Conservation (phyloP, 2,113 vertebrate genomes). For the Pseudolaguvia tuberculata region DNA sequence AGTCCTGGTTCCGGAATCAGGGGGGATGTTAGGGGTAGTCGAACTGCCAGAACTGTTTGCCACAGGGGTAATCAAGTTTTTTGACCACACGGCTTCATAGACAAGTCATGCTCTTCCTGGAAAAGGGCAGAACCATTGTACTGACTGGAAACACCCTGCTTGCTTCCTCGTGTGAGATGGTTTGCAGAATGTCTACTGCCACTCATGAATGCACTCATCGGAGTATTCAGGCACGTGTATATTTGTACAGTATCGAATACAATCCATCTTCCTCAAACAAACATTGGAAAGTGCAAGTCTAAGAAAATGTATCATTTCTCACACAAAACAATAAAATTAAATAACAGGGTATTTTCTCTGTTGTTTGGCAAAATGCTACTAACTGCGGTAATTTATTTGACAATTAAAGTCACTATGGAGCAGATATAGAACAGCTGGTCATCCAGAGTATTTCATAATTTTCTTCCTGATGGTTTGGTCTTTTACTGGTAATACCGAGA, state of each 20-base stretch:
- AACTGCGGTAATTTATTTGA: too few species aligned
- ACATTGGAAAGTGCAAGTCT: too few species aligned
- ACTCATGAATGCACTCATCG: not conserved
- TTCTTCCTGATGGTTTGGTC: too few species aligned
- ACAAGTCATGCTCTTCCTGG: constrained; percentile 52
- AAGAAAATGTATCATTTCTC: too few species aligned
- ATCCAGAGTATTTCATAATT: too few species aligned
- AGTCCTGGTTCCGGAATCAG: not conserved
- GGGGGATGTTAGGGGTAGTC: not conserved
- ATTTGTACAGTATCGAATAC: too few species aligned
- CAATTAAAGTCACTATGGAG: too few species aligned
- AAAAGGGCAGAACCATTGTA: constrained; percentile 52
- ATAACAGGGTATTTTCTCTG: not conserved
- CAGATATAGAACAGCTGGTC: too few species aligned
- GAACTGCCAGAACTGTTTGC: not conserved
- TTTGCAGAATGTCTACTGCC: not conserved
- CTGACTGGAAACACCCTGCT: constrained; percentile 42
- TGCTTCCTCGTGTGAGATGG: constrained; percentile 43
- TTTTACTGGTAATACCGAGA: too few species aligned
- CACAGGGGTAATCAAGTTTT: constrained; percentile 50
- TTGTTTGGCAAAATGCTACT: not conserved
- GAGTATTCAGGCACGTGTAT: too few species aligned
- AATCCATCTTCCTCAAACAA: too few species aligned
- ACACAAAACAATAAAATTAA: too few species aligned
- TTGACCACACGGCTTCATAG: constrained; percentile 49